A percentile compares a stretch with the other conserved stretches of the same genome.
These are phyloP conservation scores for Gadus chalcogrammus DNA, from an alignment of 2,113 vertebrate species.

Conservation along the genomic window DNA sequence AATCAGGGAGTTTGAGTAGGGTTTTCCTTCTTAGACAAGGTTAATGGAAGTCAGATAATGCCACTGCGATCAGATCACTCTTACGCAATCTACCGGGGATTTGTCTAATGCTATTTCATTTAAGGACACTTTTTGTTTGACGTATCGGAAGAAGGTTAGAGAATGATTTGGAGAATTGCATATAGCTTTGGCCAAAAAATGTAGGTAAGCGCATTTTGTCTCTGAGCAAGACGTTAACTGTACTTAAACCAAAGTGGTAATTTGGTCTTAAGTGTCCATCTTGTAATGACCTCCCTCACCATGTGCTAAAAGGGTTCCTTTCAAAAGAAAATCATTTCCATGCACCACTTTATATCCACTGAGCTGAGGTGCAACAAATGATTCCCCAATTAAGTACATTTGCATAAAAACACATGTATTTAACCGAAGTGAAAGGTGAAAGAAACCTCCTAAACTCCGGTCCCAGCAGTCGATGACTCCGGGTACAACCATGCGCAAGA, in stretches of 20 bases:
- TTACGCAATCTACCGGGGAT: constrained; percentile 48
- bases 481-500: too few relatives aligned
- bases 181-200: constrained; percentile 21
- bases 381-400: too few relatives aligned
- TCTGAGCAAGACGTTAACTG: constrained; percentile 13
- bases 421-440: too few relatives aligned
- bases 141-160: neutral
- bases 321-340: constrained; percentile 10
- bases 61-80: constrained; percentile 36
- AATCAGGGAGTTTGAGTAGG: constrained; percentile 37
- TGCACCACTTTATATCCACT: neutral
- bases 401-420: too few relatives aligned
- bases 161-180: constrained; percentile 30
- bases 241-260: constrained; percentile 10
- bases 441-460: too few relatives aligned
- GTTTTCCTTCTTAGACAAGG: constrained; percentile 21
- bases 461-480: too few relatives aligned
- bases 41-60: constrained; percentile 53
- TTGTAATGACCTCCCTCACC: too few relatives aligned
- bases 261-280: constrained; percentile 26
- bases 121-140: too few relatives aligned
- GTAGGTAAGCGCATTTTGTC: constrained; percentile 31
- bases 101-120: neutral
- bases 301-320: constrained; percentile 1
- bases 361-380: neutral